Base-by-base conservation (phyloP, 2,888 invertebrate genomes). In the Nymphalis c-album region DNA sequence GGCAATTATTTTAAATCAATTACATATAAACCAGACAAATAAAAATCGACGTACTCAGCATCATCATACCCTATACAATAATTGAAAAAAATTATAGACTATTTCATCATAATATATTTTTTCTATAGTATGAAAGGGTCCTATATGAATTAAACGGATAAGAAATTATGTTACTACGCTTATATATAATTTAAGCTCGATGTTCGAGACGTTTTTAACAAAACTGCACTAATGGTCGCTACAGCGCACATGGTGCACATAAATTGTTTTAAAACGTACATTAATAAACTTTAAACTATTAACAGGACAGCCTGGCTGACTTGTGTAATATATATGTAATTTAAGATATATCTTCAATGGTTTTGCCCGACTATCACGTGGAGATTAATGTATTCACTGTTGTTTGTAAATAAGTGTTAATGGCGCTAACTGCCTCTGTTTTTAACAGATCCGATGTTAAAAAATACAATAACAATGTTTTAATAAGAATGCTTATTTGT, bases 211-310 rank as follows among this genome's bases (percentile, higher is more conserved):
- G 45, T 60, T 60, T 51, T 71, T 58, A 68, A 64, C 55, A 61
- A 35, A 66, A 48, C 50, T 57, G 50, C 46, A 47, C 55, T 66
- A 69, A 69, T 71, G 69, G 66, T 45, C 51, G 48, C 53, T 18
- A 10, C 60, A 48, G 46, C 50, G 71, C 84, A 84, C 79, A 85
- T 82, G 88, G 86, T 80, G 78, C 74, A 83, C 85, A 88, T 88
- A 89, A 89, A 89, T 88, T 87, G 81, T 83, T 86, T 83, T 80
- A 86, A 88, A 87, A 86, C 82, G 75, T 74, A 79, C 88, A 87
- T 88, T 85, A 84, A 86, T 88, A 85, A 83, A 77, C 71, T 68
- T 70, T 72, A 78, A 82, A 84, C 82, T 82, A 82, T 83, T 83
- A 84, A 85, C 79, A 78, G 77, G 75, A 77, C 73, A 74, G 69